Evolutionary conservation across 2,113 vertebrate genomes (phyloP).

Genomic region (Periophthalmus modestus): DNA sequence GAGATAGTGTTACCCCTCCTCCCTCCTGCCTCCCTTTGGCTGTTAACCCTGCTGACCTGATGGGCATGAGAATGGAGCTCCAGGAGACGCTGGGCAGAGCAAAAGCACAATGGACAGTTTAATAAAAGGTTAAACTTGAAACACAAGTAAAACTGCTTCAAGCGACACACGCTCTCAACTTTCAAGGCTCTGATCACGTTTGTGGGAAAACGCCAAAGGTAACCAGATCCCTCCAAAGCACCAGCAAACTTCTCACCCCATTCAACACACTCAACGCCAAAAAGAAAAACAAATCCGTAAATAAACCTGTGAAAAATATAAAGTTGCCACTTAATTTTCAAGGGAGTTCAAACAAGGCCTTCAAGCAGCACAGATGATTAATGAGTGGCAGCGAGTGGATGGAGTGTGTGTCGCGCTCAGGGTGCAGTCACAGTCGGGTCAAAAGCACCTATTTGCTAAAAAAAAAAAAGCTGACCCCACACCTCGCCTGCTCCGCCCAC

Average conservation of each 20-base stretch:
- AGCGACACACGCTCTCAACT: constrained; percentile 79
- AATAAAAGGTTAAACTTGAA: constrained; percentile 81
- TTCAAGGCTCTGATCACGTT: constrained; percentile 81
- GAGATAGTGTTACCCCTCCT: constrained; percentile 70
- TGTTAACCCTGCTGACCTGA: constrained; percentile 83
- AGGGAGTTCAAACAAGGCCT: constrained; percentile 53
- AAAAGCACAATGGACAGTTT: constrained; percentile 81
- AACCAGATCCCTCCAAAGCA: constrained; percentile 73
- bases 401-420: constrained; percentile 16
- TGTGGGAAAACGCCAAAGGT: constrained; percentile 78
- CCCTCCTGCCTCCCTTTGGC: constrained; percentile 63
- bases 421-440: constrained; percentile 65
- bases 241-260: constrained; percentile 15
- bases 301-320: constrained; percentile 51
- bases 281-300: constrained; percentile 29
- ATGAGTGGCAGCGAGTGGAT: constrained; percentile 38
- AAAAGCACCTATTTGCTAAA: constrained; percentile 76
- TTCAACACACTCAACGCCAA: neutral
- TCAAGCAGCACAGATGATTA: constrained; percentile 72
- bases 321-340: constrained; percentile 33
- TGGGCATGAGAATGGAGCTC: constrained; percentile 76
- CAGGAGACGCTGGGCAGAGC: constrained; percentile 72
- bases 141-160: constrained; percentile 77
- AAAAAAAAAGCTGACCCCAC: constrained; percentile 15
- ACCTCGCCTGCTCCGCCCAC: constrained; percentile 24